These are phyloP conservation scores for Chouioia cunea DNA, from an alignment of 2,888 invertebrate genomes.

Conservation along the genomic window DNA sequence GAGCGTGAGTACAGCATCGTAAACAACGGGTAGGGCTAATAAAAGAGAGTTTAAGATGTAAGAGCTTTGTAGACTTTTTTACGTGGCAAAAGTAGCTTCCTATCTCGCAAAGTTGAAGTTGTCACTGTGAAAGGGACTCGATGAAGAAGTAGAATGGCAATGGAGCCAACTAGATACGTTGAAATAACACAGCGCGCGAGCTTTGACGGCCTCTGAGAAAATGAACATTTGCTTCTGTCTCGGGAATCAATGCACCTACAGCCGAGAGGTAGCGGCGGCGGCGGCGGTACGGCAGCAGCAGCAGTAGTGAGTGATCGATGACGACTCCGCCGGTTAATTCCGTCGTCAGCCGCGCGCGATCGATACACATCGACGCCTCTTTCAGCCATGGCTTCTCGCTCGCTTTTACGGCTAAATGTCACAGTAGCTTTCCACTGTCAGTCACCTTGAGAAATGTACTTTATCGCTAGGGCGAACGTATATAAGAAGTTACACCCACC, in stretches of 20 bases:
- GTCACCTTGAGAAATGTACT: constrained; percentile 47
- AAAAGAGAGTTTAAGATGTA: constrained; percentile 33
- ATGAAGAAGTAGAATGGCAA: no score
- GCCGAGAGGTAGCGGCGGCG: not conserved
- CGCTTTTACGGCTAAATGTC: constrained; percentile 35
- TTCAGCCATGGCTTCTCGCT: not conserved
- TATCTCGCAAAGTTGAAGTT: not conserved
- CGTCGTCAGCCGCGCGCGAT: not conserved
- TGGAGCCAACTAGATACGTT: not conserved
- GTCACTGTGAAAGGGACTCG: not conserved
- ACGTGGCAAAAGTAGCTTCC: constrained; percentile 21
- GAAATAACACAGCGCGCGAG: constrained; percentile 8
- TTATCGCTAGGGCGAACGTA: constrained; percentile 37
- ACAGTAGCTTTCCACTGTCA: constrained; percentile 43
- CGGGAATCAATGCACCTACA: no score
- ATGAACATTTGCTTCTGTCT: constrained; percentile 11
- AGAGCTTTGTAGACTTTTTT: constrained; percentile 32
- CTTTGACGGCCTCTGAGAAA: constrained; percentile 26
- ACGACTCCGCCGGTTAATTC: not conserved
- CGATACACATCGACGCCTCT: constrained; percentile 2
- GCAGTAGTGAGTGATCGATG: constrained; percentile 23
- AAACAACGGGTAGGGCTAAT: constrained; percentile 41
- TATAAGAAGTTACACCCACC: constrained; percentile 7
- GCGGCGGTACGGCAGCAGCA: not conserved
- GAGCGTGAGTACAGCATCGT: constrained; percentile 33